Evolutionary conservation across 2,888 invertebrate genomes (phyloP), one percentile per base, ranked within the genome.

Genomic region (Punctoribates punctum): DNA sequence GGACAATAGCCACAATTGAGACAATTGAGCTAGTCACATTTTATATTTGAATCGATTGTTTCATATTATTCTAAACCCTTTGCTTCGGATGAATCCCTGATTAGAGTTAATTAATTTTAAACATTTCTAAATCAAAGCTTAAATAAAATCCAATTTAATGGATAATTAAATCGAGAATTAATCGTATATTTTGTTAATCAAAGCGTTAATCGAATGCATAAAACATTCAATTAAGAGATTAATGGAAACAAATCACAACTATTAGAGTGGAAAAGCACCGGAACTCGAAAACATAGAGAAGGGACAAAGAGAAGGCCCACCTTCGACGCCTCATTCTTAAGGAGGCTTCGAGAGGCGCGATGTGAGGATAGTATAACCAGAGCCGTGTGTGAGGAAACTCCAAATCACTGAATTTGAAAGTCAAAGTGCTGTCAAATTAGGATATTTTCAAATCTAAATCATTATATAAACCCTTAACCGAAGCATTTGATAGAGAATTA

Each of bases 271-370:
- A 20, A 57, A 13, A 57, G 23, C 6, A 57, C 25, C 9, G 9
- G 13, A 57, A 23, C 57, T 57, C 1, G 23, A 20, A 23, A 57
- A 20, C 1, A 25, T 23, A 23, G 3, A 23, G 13, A 67, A 65
- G 38, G 20, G 67, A 25, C 9, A 23, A 5, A 23, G 13, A 67
- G 34, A 20, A 13, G 67, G 42, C 72, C 17, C 20, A 72, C 72
- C 72, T 72, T 72, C 72, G 72, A 8, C 72, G 72, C 48, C 72
- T 72, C 72, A 72, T 72, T 72, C 72, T 72, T 15, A 48, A 25
- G 25, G 72, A 72, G 72, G 72, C 46, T 48, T 72, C 72, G 48
- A 72, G 72, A 72, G 72, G 72, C 42, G 13, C 42, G 72, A 72
- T 72, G 48, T 42, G 42, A 34, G 34, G 34, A 23, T 23, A 60